Conservation (phyloP, 1,140 invertebrate genomes). For the Drosophila sp. region DNA sequence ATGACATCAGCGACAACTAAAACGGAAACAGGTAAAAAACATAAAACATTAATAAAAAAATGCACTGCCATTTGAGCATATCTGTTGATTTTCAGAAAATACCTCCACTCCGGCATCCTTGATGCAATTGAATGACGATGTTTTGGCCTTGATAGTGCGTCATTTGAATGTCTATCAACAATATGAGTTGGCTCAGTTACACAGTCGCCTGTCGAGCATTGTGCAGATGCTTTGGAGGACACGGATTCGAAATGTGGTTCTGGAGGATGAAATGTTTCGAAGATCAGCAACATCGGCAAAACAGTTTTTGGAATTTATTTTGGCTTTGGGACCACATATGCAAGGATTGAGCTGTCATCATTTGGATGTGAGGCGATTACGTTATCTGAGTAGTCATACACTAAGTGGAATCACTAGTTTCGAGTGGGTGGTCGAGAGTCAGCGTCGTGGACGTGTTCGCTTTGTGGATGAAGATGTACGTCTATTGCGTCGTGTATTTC, state of each 20-base stretch:
- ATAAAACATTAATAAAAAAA: slow-evolving; percentile 2
- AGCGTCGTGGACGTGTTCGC: slow-evolving; percentile 34
- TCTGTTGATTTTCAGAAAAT: slow-evolving; percentile 8
- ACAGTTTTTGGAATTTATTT: slow-evolving; percentile 56
- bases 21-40: slow-evolving; percentile 44
- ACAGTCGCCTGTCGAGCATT: slow-evolving; percentile 54
- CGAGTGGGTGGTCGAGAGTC: slow-evolving; percentile 50
- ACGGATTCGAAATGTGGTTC: slow-evolving; percentile 50
- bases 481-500: slow-evolving; percentile 56
- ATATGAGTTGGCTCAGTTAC: slow-evolving; percentile 57
- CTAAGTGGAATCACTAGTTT: slow-evolving; percentile 37
- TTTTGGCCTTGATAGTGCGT: slow-evolving; percentile 59
- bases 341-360: slow-evolving; percentile 50
- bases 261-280: slow-evolving; percentile 51
- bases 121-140: slow-evolving; percentile 72
- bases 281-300: slow-evolving; percentile 29
- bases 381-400: slow-evolving; percentile 38
- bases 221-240: slow-evolving; percentile 66
- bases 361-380: slow-evolving; percentile 57
- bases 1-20: slow-evolving; percentile 51
- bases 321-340: slow-evolving; percentile 48
- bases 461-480: slow-evolving; percentile 72
- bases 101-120: slow-evolving; percentile 26
- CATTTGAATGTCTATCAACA: slow-evolving; percentile 65
- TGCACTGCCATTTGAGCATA: no score